Evolutionary conservation across 2,113 vertebrate genomes (phyloP).

Genomic region (Polyodon spathula): DNA sequence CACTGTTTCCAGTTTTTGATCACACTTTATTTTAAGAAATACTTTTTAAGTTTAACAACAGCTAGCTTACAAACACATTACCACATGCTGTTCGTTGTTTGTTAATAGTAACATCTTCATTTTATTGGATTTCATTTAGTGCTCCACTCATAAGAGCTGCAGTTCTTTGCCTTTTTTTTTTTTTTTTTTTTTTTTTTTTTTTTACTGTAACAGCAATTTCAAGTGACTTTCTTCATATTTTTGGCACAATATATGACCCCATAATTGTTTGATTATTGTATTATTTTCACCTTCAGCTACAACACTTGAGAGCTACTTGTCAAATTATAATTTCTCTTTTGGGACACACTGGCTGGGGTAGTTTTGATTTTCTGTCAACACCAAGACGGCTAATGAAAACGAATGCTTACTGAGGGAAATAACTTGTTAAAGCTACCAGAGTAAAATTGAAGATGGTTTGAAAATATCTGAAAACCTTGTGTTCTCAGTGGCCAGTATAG

Average conservation of each 20-base stretch:
- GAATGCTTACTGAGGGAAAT: constrained; percentile 32
- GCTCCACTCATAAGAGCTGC: no score
- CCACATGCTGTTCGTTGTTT: no score
- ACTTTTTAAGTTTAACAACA: no score
- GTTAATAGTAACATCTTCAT: no score
- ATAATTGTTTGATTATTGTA: constrained; percentile 27
- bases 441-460: constrained; percentile 17
- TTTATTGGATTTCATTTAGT: no score
- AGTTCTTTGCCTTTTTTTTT: not conserved
- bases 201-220: constrained; percentile 6
- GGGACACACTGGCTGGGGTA: constrained; percentile 20
- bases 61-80: no score
- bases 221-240: constrained; percentile 7
- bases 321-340: constrained; percentile 32
- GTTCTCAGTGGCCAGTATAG: not conserved
- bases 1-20: no score
- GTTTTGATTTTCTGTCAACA: constrained; percentile 38
- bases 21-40: no score
- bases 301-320: constrained; percentile 28
- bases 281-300: constrained; percentile 31
- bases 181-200: not conserved
- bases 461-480: constrained; percentile 19
- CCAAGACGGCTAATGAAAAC: constrained; percentile 35
- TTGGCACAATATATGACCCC: constrained; percentile 21
- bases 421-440: constrained; percentile 33